Evolutionary conservation across 53 echinoderm and acorn worm species (phyloP), one percentile per base, ranked within the genome.

Genomic region (Astropecten irregularis): DNA sequence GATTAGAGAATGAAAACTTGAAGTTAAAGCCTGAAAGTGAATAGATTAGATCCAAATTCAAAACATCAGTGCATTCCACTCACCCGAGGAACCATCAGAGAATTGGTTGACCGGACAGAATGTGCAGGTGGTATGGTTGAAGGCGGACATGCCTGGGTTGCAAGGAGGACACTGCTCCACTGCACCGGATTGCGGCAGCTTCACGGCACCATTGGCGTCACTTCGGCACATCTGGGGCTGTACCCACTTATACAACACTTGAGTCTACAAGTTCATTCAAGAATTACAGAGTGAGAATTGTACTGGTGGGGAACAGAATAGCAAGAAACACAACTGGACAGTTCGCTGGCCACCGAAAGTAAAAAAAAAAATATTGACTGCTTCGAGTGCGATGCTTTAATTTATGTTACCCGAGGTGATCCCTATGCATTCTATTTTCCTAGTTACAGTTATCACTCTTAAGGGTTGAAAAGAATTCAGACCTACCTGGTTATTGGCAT

Each of bases 101-200:
- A 55, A 96, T 56, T 87, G 62, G 71, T 91, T 91, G 3, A 67
- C 57, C 14, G 89, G 84, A 47, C 96, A 96, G 86, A 87, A 93
- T 1, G 87, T 49, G 61, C 96, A 96, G 28, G 57, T 22, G 40
- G 93, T 86, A 15, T 85, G 84, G 48, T 91, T 89, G 56, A 34
- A 73, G 57, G 89, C 86, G 18, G 91, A 79, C 96, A 96, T 96
- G 16, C 96, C 96, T 9, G 96, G 96, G 42, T 96, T 96, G 49
- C 96, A 96, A 0, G 91, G 89, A 0, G 96, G 96, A 77, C 96
- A 96, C 2, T 51, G 29, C 46, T 91, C 73, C 18, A 72, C 23
- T 54, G 63, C 48, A 36, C 87, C 90, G 7, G 66, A 63, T 11
- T 48, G 0, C 2, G 87, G 91, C 21, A 90, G 89, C 33, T 87